Conservation (phyloP, 2,113 vertebrate genomes). For the Dermatemys mawii region DNA sequence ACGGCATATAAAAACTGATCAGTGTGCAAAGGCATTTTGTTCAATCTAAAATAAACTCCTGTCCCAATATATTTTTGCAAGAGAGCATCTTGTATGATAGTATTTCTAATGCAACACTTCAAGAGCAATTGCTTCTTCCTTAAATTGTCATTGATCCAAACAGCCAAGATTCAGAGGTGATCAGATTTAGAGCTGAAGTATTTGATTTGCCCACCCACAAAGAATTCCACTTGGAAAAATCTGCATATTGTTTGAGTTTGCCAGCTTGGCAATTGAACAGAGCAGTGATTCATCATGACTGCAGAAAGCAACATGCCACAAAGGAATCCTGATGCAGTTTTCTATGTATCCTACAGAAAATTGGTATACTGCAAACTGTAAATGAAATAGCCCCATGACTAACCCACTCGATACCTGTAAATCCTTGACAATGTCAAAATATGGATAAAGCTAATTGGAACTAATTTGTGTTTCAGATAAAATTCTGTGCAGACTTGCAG, state of each 20-base stretch:
- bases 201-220: constrained; percentile 68
- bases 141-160: constrained; percentile 52
- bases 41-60: constrained; percentile 37
- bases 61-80: constrained; percentile 4
- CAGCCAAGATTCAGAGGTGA: constrained; percentile 52
- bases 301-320: background rate
- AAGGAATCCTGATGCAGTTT: background rate
- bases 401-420: background rate
- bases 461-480: constrained; percentile 20
- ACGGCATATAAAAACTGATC: constrained; percentile 48
- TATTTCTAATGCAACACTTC: constrained; percentile 38
- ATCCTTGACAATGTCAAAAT: background rate
- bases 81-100: constrained; percentile 35
- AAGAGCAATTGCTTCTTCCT: constrained; percentile 32
- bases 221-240: constrained; percentile 42
- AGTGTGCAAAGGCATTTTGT: background rate
- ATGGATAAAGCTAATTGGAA: background rate
- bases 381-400: background rate
- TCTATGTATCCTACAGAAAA: constrained; percentile 5
- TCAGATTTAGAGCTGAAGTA: constrained; percentile 50
- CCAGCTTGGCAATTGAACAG: constrained; percentile 7
- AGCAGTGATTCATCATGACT: constrained; percentile 7
- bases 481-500: background rate
- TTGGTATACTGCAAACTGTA: background rate
- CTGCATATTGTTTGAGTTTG: background rate